Evolutionary conservation across 2,888 invertebrate species (phyloP).

Genomic region (Oligia fasciuncula): DNA sequence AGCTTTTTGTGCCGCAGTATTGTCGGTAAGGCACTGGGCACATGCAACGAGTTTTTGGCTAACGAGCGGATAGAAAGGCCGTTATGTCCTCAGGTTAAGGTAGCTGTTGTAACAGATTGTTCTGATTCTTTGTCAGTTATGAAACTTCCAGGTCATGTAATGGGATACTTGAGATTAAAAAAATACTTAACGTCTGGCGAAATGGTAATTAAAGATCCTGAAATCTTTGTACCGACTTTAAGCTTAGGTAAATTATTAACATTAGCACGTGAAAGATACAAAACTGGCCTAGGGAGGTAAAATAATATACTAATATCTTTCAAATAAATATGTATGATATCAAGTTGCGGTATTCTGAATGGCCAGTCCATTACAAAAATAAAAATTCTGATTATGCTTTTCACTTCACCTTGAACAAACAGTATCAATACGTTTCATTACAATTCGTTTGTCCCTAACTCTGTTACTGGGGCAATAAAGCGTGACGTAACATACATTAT

Average conservation of each 20-base stretch:
- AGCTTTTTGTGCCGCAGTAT: conserved; percentile 80
- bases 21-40: conserved; percentile 80
- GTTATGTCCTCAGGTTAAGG: conserved; percentile 68
- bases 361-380: background rate
- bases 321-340: background rate
- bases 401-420: conserved; percentile 42
- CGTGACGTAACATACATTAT: conserved; percentile 55
- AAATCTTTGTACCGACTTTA: too few species aligned
- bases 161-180: conserved; percentile 14
- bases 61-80: conserved; percentile 89
- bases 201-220: background rate
- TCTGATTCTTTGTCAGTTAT: conserved; percentile 51
- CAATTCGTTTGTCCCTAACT: conserved; percentile 36
- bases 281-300: background rate
- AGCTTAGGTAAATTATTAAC: background rate
- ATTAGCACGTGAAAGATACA: background rate
- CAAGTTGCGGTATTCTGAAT: background rate
- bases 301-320: background rate
- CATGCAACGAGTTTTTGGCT: conserved; percentile 79
- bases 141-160: conserved; percentile 43
- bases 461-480: conserved; percentile 26
- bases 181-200: background rate
- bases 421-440: conserved; percentile 12
- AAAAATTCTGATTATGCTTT: background rate
- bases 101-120: conserved; percentile 59